phyloP scores from a whole-genome alignment of 1,140 invertebrate species.

The Andricus grossulariae region DNA sequence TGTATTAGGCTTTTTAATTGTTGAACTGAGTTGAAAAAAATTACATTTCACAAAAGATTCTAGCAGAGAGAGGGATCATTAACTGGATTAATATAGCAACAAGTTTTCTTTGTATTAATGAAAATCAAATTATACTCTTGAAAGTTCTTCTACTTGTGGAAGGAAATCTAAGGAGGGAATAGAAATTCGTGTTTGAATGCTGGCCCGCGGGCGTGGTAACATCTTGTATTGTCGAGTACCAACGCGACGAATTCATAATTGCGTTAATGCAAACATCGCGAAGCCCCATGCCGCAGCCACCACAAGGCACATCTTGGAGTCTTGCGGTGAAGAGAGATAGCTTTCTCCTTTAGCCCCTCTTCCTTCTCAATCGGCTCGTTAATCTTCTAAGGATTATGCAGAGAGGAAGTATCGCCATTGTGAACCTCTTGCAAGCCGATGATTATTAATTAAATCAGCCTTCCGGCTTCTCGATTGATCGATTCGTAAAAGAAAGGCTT shows the following conservation, averaged over 20 bases:
- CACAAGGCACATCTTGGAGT: conserved; percentile 68
- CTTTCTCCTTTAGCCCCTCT: conserved; percentile 37
- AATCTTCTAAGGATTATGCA: conserved; percentile 71
- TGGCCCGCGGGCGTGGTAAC: conserved; percentile 57
- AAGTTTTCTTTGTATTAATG: too few relatives aligned
- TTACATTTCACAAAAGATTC: too few relatives aligned
- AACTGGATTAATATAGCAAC: too few relatives aligned
- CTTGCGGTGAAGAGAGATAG: conserved; percentile 61
- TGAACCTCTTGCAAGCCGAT: conserved; percentile 58
- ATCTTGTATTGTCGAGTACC: conserved; percentile 75
- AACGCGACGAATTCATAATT: conserved; percentile 76
- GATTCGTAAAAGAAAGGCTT: conserved; percentile 45
- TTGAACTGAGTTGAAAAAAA: too few relatives aligned
- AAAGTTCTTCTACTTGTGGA: neutral
- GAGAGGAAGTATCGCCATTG: conserved; percentile 63
- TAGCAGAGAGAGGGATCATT: too few relatives aligned
- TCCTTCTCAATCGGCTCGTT: conserved; percentile 61
- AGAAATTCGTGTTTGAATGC: conserved; percentile 49
- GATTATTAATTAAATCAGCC: conserved; percentile 70
- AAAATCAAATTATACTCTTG: neutral
- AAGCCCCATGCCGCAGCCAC: conserved; percentile 66
- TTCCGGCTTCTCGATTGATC: conserved; percentile 48
- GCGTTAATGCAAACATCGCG: conserved; percentile 72
- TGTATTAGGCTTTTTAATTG: too few relatives aligned
- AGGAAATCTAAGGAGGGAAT: conserved; percentile 35